phyloP scores from a whole-genome alignment of 64 coral and sea anemone species.

The Hydrozoanthus tunicans region DNA sequence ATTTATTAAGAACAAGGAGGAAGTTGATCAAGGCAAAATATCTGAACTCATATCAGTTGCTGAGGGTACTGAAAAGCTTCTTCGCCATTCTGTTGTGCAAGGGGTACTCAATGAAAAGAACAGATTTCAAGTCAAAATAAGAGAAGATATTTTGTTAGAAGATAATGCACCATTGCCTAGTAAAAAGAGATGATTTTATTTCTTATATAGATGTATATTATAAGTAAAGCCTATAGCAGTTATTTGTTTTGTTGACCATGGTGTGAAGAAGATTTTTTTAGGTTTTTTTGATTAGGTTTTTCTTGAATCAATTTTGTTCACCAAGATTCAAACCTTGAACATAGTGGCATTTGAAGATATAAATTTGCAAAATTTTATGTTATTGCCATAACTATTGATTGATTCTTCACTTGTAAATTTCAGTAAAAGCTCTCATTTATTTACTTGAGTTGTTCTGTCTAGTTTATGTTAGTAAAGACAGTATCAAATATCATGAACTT shows the following conservation, averaged over 20 bases:
- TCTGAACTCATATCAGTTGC: constrained; percentile 66
- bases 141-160: constrained; percentile 68
- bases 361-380: no score
- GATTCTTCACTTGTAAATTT: no score
- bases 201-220: background rate
- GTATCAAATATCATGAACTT: no score
- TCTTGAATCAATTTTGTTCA: no score
- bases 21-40: constrained; percentile 77
- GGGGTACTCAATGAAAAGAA: constrained; percentile 50
- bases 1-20: constrained; percentile 79
- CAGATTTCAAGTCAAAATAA: constrained; percentile 61
- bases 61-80: constrained; percentile 73
- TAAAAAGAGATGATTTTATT: background rate
- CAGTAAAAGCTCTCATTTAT: no score
- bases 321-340: no score
- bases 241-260: background rate
- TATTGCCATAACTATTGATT: no score
- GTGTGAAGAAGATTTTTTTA: no score
- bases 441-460: no score
- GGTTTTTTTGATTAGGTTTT: no score
- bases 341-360: no score
- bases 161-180: constrained; percentile 68
- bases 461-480: no score
- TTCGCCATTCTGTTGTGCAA: constrained; percentile 79
- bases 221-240: background rate